A percentile compares a stretch with the other conserved stretches of the same genome.
Conservation (phyloP, 2,797 vertebrate genomes). For the Trematomus bernacchii region DNA sequence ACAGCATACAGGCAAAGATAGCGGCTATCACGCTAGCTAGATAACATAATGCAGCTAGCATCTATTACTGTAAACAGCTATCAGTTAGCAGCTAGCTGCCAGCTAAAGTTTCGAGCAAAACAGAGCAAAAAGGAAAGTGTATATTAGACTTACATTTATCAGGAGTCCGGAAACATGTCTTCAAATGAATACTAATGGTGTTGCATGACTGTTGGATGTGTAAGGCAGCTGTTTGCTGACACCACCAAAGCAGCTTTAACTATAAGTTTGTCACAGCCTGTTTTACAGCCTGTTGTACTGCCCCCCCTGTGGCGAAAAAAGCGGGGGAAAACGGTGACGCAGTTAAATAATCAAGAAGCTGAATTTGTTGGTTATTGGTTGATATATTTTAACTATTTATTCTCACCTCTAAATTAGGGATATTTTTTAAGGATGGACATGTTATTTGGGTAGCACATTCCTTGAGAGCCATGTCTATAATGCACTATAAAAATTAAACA, state of each 20-base stretch:
- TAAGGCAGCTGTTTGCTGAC: neutral
- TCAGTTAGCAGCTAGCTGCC: neutral
- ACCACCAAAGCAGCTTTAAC: neutral
- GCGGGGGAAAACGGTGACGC: neutral
- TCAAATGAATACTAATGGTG: neutral
- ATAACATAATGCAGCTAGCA: neutral
- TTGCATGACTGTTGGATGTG: neutral
- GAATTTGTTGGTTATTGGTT: neutral
- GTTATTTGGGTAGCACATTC: too few relatives aligned
- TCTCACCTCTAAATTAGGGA: neutral
- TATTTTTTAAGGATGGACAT: neutral
- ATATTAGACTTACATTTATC: neutral
- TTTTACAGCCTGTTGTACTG: neutral
- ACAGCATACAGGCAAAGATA: neutral
- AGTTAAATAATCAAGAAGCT: neutral
- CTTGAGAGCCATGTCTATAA: too few relatives aligned
- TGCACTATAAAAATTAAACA: too few relatives aligned
- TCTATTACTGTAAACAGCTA: too few relatives aligned
- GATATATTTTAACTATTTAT: neutral
- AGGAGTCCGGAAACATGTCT: neutral
- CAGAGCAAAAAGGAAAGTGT: neutral
- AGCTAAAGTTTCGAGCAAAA: neutral
- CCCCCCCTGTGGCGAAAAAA: neutral
- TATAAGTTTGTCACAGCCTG: neutral
- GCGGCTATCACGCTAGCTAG: neutral